Evolutionary conservation across 2,888 invertebrate genomes (phyloP).

Genomic region (Pasiphila rectangulata): DNA sequence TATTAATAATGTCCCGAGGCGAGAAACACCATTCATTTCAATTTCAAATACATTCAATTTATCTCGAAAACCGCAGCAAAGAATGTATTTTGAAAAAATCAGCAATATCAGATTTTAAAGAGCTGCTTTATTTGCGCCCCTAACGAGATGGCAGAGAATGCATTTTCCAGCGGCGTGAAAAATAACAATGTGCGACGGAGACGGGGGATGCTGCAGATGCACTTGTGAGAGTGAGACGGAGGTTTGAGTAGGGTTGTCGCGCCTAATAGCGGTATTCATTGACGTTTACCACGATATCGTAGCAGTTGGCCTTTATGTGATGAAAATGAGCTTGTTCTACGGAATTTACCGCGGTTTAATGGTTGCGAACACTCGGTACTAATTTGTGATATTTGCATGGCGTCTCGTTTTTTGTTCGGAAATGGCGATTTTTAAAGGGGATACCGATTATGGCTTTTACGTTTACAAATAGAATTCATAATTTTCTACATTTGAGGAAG

Average conservation of each 20-base stretch:
- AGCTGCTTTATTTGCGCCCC: slow-evolving; percentile 34
- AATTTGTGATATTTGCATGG: slow-evolving; percentile 11
- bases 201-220: slow-evolving; percentile 7
- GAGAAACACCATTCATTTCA: slow-evolving; percentile 12
- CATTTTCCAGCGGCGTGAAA: slow-evolving; percentile 40
- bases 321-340: slow-evolving; percentile 46
- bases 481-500: no score
- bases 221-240: slow-evolving; percentile 10
- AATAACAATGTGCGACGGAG: slow-evolving; percentile 39
- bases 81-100: slow-evolving; percentile 24
- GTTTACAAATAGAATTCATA: no score
- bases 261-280: slow-evolving; percentile 40
- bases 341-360: slow-evolving; percentile 36
- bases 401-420: background rate
- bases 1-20: background rate
- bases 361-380: slow-evolving; percentile 31
- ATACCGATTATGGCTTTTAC: no score
- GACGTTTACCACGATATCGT: slow-evolving; percentile 34
- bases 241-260: slow-evolving; percentile 25
- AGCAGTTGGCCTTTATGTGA: slow-evolving; percentile 46
- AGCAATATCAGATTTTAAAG: slow-evolving; percentile 29
- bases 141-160: slow-evolving; percentile 39
- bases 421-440: background rate
- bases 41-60: slow-evolving; percentile 8
- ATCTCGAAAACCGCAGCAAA: slow-evolving; percentile 12